Evolutionary conservation across 2,113 vertebrate species (phyloP).

Genomic region (Microtus oregoni): DNA sequence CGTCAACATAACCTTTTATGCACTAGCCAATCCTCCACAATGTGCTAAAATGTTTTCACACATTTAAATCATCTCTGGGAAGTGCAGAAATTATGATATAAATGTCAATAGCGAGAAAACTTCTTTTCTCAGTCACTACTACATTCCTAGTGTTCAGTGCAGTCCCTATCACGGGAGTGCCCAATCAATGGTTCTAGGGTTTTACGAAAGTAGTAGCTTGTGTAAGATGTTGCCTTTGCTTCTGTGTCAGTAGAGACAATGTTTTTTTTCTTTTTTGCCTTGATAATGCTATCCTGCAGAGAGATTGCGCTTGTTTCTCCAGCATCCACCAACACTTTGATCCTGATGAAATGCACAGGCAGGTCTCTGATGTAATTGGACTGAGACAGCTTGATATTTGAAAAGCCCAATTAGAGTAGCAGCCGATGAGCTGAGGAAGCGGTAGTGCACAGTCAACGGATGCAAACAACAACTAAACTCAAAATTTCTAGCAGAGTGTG

Average conservation of each 20-base stretch:
- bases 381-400: not conserved
- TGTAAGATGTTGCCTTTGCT: conserved; percentile 19
- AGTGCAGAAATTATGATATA: not conserved
- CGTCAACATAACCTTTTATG: not conserved
- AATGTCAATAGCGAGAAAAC: not conserved
- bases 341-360: not conserved
- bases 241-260: not conserved
- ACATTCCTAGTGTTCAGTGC: not conserved
- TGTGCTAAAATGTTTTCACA: not conserved
- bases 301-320: not conserved
- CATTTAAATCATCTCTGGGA: not conserved
- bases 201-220: not conserved
- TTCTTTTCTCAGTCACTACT: not conserved
- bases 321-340: not conserved
- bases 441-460: not conserved
- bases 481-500: not conserved
- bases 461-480: not conserved
- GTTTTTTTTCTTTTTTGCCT: not conserved
- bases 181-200: not conserved
- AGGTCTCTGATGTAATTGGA: not conserved
- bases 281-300: not conserved
- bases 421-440: not conserved
- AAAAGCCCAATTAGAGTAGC: conserved; percentile 27
- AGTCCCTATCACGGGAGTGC: not conserved
- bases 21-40: not conserved